Evolutionary conservation across 2,888 invertebrate genomes (phyloP), one percentile per base, ranked within the genome.

Genomic region (Sesia apiformis): DNA sequence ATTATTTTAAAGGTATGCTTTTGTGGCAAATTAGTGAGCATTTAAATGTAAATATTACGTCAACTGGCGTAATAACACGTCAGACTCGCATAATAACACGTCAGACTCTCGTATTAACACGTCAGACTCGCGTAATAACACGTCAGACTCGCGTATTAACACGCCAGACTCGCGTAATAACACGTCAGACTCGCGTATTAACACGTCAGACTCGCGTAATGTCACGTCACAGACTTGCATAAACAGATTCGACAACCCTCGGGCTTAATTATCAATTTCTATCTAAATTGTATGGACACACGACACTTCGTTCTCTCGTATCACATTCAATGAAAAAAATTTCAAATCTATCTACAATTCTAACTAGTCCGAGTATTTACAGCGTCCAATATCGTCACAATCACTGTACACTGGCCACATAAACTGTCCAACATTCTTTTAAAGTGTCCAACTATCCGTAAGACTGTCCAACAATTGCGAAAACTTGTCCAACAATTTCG

Each of bases 281-380:
- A 74, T 73, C 76, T 73, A 73, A 65, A 61, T 23, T 23, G 65
- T 62, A 67, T 76, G 75, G 72, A 76, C 71, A 72, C 69, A 62
- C 61, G 61, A 58, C 59, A 67, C 57, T 74, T 72, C 76, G 68
- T 66, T 75, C 74, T 61, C 69, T 67, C 64, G 71, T 85, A 84
- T 86, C 85, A 85, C 85, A 85, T 76, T 84, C 74, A 84, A 23
- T 23, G 23, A 23, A 23, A 78, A 83, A 74, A 80, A 79, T 71
- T 72, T 74, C 68, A 74, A 74, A 66, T 74, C 84, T 85, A 85
- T 84, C 85, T 85, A 85, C 83, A 78, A 66, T 78, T 74, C 66
- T 78, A 72, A 68, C 78, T 82, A 81, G 72, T 74, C 72, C 74
- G 69, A 63, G 61, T 83, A 83, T 82, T 74, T 81, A 82, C 81